Base-by-base conservation (phyloP, 2,888 invertebrate genomes). In the Polyommatus icarus region DNA sequence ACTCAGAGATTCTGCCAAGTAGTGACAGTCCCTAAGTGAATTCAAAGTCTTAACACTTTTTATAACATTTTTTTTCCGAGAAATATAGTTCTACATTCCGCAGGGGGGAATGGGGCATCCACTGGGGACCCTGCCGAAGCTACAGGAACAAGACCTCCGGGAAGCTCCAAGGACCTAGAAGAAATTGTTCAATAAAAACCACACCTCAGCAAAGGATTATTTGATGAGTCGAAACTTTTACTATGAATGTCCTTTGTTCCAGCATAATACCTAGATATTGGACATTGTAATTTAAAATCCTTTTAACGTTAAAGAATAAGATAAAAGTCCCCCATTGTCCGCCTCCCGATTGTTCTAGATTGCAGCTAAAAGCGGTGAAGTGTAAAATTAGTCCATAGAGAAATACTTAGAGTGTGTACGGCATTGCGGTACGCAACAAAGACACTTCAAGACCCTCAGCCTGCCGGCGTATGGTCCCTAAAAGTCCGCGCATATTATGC, bases 361-460 rank as follows among this genome's bases (percentile, higher is more conserved):
- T 77, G 77, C 80, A 73, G 75, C 79, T 81, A 78, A 73, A 81
- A 83, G 82, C 84, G 81, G 80, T 86, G 83, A 85, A 89, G 88
- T 84, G 84, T 84, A 85, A 86, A 88, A 89, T 88, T 88, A 86
- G 86, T 83, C 84, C 82, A 85, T 86, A 84, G 85, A 86, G 85
- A 84, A 85, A 83, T 80, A 79, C 85, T 83, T 81, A 80, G 79
- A 79, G 78, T 83, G 81, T 83, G 84, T 80, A 40, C 57, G 10
- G 81, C 84, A 85, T 86, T 85, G 84, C 82, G 82, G 82, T 76
- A 81, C 78, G 80, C 77, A 79, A 82, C 80, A 81, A 82, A 85
- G 85, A 81, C 77, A 78, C 77, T 80, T 57, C 76, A 80, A 78
- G 78, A 76, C 79, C 77, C 82, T 80, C 78, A 71, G 77, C 79